Evolutionary conservation across 64 coral and sea anemone species (phyloP).

Genomic region (Stylophora pistillata): DNA sequence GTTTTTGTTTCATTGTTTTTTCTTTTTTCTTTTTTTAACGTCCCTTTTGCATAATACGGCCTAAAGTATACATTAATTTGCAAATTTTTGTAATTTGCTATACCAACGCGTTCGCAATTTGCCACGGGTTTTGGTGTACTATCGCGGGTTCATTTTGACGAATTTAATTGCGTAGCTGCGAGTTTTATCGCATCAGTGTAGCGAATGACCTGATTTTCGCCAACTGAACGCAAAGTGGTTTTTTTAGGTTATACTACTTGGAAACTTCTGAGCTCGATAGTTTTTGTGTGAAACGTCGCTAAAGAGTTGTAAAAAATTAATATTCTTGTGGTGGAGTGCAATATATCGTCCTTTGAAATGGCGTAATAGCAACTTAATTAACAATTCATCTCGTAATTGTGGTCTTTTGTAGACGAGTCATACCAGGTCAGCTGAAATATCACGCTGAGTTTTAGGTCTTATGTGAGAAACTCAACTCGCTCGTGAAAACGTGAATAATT

Average conservation of each 20-base stretch:
- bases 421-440: constrained; percentile 14
- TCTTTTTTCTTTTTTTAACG: background rate
- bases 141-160: background rate
- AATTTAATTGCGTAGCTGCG: background rate
- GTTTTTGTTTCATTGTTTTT: background rate
- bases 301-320: background rate
- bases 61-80: background rate
- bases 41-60: background rate
- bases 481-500: background rate
- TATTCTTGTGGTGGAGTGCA: constrained; percentile 3
- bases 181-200: background rate
- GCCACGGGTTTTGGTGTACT: background rate
- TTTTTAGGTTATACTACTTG: background rate
- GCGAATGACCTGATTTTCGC: background rate
- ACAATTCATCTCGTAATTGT: constrained; percentile 26
- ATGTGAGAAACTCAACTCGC: background rate
- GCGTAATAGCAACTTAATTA: constrained; percentile 38
- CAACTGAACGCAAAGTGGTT: background rate
- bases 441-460: background rate
- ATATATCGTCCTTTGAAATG: constrained; percentile 28
- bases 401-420: constrained; percentile 2
- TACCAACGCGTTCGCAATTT: background rate
- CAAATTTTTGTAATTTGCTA: background rate
- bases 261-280: background rate
- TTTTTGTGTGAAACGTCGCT: background rate